A percentile compares a stretch with the other conserved stretches of the same genome.
Conservation (phyloP, 2,888 invertebrate genomes). For the Lasioglossum zephyrum region DNA sequence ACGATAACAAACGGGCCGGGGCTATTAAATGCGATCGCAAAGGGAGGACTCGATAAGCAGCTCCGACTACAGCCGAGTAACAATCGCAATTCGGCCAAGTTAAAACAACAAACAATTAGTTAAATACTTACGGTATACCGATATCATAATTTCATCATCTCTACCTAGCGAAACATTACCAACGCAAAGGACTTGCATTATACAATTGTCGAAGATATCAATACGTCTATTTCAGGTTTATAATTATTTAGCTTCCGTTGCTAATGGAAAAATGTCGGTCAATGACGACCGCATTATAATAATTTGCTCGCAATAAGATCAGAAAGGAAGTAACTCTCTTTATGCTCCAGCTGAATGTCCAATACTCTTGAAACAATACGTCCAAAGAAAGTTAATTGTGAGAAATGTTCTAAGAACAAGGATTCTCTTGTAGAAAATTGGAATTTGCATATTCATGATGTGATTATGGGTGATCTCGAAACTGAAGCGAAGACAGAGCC, state of each 20-base stretch:
- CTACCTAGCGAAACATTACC: background rate
- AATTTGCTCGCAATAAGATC: background rate
- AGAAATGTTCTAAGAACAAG: background rate
- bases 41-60: conserved; percentile 37
- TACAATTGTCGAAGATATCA: background rate
- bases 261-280: background rate
- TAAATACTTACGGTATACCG: background rate
- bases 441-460: background rate
- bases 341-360: background rate
- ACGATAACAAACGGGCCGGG: conserved; percentile 54
- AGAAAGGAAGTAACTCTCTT: background rate
- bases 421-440: background rate
- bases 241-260: background rate
- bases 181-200: background rate
- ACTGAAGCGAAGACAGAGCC: background rate
- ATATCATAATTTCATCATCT: background rate
- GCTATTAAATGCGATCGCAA: conserved; percentile 26
- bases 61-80: conserved; percentile 2
- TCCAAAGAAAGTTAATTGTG: background rate
- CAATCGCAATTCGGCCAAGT: background rate
- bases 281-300: background rate
- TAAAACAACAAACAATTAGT: background rate
- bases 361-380: background rate
- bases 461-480: background rate
- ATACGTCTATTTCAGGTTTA: background rate